Conservation (phyloP, 2,888 invertebrate species). For the Pantelozetes paolii region DNA sequence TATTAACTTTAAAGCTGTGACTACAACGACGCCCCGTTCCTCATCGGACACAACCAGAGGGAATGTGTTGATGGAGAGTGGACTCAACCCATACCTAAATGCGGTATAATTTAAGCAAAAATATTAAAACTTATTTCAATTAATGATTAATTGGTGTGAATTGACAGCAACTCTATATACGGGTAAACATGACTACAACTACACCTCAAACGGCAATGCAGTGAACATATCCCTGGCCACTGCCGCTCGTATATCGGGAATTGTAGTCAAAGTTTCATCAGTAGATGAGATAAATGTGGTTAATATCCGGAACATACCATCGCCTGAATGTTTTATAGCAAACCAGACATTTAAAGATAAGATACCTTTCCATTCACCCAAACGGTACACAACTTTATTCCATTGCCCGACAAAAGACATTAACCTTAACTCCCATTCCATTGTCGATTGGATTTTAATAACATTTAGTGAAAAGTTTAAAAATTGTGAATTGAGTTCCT, state of each 20-base stretch:
- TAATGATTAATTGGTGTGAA: not conserved
- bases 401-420: conserved; percentile 24
- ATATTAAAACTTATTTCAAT: not conserved
- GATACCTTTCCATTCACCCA: not conserved
- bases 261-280: conserved; percentile 17
- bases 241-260: not conserved
- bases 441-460: conserved; percentile 3
- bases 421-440: not conserved
- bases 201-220: conserved; percentile 8
- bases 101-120: conserved; percentile 7
- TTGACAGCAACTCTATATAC: conserved; percentile 31
- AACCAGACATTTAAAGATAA: not conserved
- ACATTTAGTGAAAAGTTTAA: conserved; percentile 18
- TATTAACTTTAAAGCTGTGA: not conserved
- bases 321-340: conserved; percentile 12
- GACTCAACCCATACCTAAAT: conserved; percentile 16
- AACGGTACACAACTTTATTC: conserved; percentile 19
- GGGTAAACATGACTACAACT: not conserved
- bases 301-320: conserved; percentile 11
- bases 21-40: conserved; percentile 24
- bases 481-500: conserved; percentile 12
- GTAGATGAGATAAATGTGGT: conserved; percentile 11
- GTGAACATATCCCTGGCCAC: conserved; percentile 5
- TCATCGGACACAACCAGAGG: conserved; percentile 2
- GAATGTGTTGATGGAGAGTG: conserved; percentile 6